Percentiles rank a stretch among this genome's conserved stretches.
These are phyloP conservation scores for Brachionus angularis DNA, from an alignment of 1,140 invertebrate species.

Conservation along the genomic window DNA sequence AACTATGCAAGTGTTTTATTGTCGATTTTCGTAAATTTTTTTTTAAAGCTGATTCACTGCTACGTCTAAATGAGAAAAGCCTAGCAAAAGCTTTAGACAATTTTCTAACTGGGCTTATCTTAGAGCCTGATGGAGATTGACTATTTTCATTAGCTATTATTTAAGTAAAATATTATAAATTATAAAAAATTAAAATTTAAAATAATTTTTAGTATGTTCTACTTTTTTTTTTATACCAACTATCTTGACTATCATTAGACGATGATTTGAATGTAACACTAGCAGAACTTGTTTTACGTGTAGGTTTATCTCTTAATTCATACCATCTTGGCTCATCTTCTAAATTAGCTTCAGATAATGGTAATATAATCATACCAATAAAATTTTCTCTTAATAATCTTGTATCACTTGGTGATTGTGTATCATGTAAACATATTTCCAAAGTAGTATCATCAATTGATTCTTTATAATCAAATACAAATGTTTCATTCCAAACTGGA, in stretches of 20 bases:
- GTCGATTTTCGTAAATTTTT: too few relatives aligned
- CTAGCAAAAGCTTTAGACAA: slow-evolving; percentile 26
- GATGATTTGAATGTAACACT: slow-evolving; percentile 44
- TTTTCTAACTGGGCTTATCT: neutral
- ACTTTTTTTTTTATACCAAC: neutral
- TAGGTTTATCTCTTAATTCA: slow-evolving; percentile 59
- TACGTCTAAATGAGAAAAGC: slow-evolving; percentile 22
- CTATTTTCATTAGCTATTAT: neutral
- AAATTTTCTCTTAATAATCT: slow-evolving; percentile 65
- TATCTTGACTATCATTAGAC: slow-evolving; percentile 36
- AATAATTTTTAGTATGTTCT: too few relatives aligned
- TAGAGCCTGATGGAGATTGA: slow-evolving; percentile 10
- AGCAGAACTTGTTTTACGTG: slow-evolving; percentile 23
- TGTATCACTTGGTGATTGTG: slow-evolving; percentile 12
- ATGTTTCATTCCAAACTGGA: slow-evolving; percentile 82
- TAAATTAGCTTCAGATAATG: slow-evolving; percentile 76
- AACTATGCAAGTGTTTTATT: too few relatives aligned
- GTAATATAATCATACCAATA: slow-evolving; percentile 52
- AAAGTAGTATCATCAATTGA: slow-evolving; percentile 66
- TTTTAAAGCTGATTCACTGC: slow-evolving; percentile 40
- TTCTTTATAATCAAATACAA: slow-evolving; percentile 69
- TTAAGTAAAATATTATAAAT: neutral
- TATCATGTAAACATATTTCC: slow-evolving; percentile 33
- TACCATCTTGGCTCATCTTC: slow-evolving; percentile 81
- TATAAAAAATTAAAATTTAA: too few relatives aligned